These are phyloP conservation scores for Esperia sulphurella DNA, from an alignment of 2,888 invertebrate genomes.

Conservation along the genomic window DNA sequence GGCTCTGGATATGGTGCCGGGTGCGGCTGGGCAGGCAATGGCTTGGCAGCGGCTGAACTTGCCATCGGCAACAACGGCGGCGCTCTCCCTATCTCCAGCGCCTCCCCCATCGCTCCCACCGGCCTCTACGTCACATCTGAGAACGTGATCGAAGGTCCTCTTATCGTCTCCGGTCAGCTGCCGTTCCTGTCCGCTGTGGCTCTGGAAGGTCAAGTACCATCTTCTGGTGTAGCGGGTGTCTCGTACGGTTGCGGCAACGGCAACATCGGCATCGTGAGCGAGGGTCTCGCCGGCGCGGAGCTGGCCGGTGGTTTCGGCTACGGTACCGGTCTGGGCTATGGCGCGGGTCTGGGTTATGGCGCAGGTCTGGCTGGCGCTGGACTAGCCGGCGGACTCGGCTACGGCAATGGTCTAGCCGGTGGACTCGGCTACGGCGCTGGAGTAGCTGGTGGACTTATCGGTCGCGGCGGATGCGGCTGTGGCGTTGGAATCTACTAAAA, in stretches of 20 bases:
- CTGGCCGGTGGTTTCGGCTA: neutral
- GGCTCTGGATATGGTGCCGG: neutral
- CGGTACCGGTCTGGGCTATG: neutral
- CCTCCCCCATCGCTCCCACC: conserved; percentile 33
- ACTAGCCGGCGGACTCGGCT: neutral
- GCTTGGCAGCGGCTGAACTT: neutral
- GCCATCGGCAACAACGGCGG: conserved; percentile 12
- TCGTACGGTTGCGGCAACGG: conserved; percentile 28
- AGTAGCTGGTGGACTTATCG: neutral
- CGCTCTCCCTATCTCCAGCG: conserved; percentile 23
- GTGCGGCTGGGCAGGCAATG: too few relatives aligned
- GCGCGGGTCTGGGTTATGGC: conserved; percentile 1
- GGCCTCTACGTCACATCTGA: conserved; percentile 36
- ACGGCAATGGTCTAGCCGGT: neutral
- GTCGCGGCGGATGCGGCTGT: neutral
- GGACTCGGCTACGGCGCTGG: neutral
- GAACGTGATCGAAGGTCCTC: conserved; percentile 30
- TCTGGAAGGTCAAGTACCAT: conserved; percentile 31
- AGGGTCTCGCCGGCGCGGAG: conserved; percentile 4
- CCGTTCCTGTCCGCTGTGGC: conserved; percentile 41
- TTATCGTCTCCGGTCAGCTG: conserved; percentile 32
- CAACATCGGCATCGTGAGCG: conserved; percentile 21
- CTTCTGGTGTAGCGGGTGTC: conserved; percentile 27
- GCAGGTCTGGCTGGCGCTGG: neutral
- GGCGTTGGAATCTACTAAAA: neutral